Evolutionary conservation across 2,888 invertebrate species (phyloP), one percentile per base, ranked within the genome.

Genomic region (Sinhomidia bicolor): DNA sequence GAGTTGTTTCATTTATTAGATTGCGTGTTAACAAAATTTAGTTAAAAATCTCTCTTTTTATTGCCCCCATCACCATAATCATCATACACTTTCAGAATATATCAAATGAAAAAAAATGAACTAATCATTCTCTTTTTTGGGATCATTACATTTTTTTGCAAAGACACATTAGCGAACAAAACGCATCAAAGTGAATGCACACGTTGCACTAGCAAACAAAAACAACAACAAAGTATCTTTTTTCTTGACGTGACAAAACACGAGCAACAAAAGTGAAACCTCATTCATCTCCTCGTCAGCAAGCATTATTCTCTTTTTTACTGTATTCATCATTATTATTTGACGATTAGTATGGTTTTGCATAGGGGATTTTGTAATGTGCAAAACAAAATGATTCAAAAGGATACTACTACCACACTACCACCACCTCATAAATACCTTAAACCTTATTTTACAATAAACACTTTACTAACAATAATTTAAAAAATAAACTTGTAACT

Each of bases 191-290:
- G 17, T 78, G 71, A 32, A 36, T 71, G 44, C 36, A 36, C 17
- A 76, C 7, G 20, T 17, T 23, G 41, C 36, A 36, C 7, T 5
- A 36, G 7, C 3, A 7, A 10, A 6, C 78, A 32, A 17, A 78
- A 29, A 17, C 29, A 2, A 1, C 7, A n/a, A 36, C 57, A 57
- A 79, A 57, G 29, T 79, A 57, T 79, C 36, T 36, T 23, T 79
- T 57, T 47, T n/a, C n/a, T n/a, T 57, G 36, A 79, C 44, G 71
- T 71, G 71, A 71, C 71, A 71, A 71, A 41, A 44, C 12, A 71
- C 36, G 23, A 71, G 44, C 10, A 65, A 29, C 36, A 86, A 86
- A 86, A 86, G 86, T 86, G 86, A 86, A 86, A 86, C 79, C 80
- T 79, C 86, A 80, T 80, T 62, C 71, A 71, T 71, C 71, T 71